Evolutionary conservation across 92 coral and sea anemone species (phyloP).

Genomic region (Palythoa heliodiscus): DNA sequence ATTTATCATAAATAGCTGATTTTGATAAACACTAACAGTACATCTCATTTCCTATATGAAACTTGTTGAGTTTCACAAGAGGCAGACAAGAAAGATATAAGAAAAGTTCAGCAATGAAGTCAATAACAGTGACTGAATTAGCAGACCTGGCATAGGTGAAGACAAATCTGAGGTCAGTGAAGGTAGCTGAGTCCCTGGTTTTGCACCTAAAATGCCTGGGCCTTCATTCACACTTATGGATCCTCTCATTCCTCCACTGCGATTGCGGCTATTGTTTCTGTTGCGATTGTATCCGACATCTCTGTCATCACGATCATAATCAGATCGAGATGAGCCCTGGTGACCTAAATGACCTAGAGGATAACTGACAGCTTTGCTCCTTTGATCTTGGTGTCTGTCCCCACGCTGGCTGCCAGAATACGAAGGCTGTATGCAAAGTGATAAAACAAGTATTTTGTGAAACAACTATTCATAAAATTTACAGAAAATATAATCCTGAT

Average conservation of each 20-base stretch:
- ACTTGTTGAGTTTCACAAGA: neutral
- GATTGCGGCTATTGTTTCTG: conserved; percentile 52
- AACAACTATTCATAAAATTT: neutral
- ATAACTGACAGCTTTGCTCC: conserved; percentile 61
- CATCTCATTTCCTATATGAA: neutral
- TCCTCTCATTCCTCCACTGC: conserved; percentile 56
- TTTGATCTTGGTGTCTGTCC: conserved; percentile 55
- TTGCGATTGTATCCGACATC: conserved; percentile 59
- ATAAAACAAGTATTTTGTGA: conserved; percentile 58
- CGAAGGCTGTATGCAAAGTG: conserved; percentile 81
- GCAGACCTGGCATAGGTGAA: conserved; percentile 70
- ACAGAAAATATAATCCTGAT: neutral
- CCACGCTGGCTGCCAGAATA: conserved; percentile 65
- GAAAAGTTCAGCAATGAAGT: neutral
- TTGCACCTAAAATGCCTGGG: conserved; percentile 92
- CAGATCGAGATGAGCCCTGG: conserved; percentile 52
- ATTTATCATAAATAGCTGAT: neutral
- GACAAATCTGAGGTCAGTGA: conserved; percentile 53
- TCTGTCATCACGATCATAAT: conserved; percentile 53
- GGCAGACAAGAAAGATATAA: conserved; percentile 13
- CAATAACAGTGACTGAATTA: conserved; percentile 23
- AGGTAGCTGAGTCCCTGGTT: conserved; percentile 77
- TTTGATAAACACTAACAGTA: too few species aligned
- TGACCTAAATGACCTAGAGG: conserved; percentile 61
- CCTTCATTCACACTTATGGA: conserved; percentile 64